phyloP scores from a whole-genome alignment of 1,140 invertebrate genomes.

The Drosophila hydei region DNA sequence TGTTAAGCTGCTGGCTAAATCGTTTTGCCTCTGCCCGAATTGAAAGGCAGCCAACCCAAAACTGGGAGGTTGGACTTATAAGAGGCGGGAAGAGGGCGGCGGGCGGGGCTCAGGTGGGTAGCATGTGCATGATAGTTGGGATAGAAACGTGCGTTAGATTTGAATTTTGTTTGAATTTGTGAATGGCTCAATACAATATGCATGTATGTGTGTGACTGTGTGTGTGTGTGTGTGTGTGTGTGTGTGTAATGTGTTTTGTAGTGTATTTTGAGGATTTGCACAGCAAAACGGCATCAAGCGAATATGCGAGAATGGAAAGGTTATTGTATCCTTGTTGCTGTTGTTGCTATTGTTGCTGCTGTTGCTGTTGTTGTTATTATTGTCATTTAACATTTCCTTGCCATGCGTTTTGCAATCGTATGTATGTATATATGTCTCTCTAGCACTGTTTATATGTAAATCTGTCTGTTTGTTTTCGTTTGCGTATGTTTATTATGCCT shows the following conservation, averaged over 20 bases:
- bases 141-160: constrained; percentile 55
- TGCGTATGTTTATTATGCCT: constrained; percentile 74
- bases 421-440: constrained; percentile 8
- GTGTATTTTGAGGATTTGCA: constrained; percentile 81
- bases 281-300: constrained; percentile 61
- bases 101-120: not conserved
- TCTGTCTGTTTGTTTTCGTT: constrained; percentile 57
- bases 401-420: constrained; percentile 25
- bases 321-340: constrained; percentile 48
- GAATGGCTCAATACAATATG: constrained; percentile 33
- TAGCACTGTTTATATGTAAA: constrained; percentile 56
- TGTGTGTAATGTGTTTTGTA: constrained; percentile 69
- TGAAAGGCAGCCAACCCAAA: constrained; percentile 19
- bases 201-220: not conserved
- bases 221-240: constrained; percentile 15
- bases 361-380: constrained; percentile 58
- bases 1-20: constrained; percentile 42
- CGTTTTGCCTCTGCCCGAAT: constrained; percentile 14
- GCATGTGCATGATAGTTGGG: constrained; percentile 16
- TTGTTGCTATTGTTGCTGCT: constrained; percentile 12
- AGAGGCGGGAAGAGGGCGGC: not conserved
- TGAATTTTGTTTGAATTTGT: constrained; percentile 73
- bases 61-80: not conserved
- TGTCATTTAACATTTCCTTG: constrained; percentile 72
- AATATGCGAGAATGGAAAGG: constrained; percentile 33